Percentiles rank a stretch among this genome's conserved stretches.
These are phyloP conservation scores for Morbakka virulenta DNA, from an alignment of 30 jellyfish, hydroid and myxozoan genomes.

Conservation along the genomic window DNA sequence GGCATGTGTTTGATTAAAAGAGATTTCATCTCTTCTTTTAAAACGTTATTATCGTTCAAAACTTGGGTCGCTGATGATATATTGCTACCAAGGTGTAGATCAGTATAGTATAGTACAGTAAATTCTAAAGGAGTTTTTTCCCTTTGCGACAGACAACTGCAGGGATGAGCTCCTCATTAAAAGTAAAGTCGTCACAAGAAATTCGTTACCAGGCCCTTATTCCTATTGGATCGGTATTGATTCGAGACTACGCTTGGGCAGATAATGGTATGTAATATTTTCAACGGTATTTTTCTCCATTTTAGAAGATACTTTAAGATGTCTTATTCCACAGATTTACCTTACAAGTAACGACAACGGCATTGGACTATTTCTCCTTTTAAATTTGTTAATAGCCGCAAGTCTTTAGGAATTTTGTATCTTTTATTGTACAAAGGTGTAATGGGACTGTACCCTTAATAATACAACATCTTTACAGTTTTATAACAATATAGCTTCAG, in stretches of 20 bases:
- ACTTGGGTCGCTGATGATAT: not conserved
- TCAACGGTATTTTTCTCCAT: not conserved
- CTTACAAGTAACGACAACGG: not conserved
- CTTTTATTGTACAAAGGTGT: too few relatives aligned
- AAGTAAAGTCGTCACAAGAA: conserved; percentile 62
- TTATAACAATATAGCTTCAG: too few relatives aligned
- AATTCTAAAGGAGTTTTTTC: not conserved
- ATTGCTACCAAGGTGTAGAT: not conserved
- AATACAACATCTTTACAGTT: too few relatives aligned
- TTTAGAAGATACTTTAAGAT: not conserved
- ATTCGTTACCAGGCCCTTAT: conserved; percentile 63
- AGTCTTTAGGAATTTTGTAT: not conserved
- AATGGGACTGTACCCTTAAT: too few relatives aligned
- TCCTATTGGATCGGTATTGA: conserved; percentile 55
- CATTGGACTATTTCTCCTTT: too few relatives aligned
- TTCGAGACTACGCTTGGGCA: conserved; percentile 98
- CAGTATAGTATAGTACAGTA: not conserved
- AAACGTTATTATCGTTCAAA: not conserved
- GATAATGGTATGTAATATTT: conserved; percentile 66
- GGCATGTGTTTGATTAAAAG: too few relatives aligned
- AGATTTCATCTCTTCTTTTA: too few relatives aligned
- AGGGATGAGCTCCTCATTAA: conserved; percentile 75
- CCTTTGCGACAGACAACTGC: conserved; percentile 44
- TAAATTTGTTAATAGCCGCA: too few relatives aligned
- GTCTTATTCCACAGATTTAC: not conserved